A percentile compares a stretch with the other conserved stretches of the same genome.
Evolutionary conservation across 2,888 invertebrate genomes (phyloP).

Genomic region (Stramonita haemastoma): DNA sequence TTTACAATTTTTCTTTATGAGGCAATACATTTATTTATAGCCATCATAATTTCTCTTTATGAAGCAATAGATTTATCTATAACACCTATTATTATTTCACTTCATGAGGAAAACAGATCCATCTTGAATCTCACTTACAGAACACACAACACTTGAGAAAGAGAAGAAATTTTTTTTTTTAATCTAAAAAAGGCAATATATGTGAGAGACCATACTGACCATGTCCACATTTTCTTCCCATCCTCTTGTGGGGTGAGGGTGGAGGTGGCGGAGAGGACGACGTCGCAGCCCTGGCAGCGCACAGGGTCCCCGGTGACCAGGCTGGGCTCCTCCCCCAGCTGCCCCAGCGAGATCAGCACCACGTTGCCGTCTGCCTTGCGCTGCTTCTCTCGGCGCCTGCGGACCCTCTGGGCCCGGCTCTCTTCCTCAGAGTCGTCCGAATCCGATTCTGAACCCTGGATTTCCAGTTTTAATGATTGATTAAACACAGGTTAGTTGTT

Average conservation of each 20-base stretch:
- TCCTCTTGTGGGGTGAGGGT: conserved; percentile 50
- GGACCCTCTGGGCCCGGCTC: not conserved
- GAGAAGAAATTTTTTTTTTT: too few relatives aligned
- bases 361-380: conserved; percentile 66
- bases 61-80: too few relatives aligned
- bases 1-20: too few relatives aligned
- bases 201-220: conserved; percentile 51
- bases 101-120: too few relatives aligned
- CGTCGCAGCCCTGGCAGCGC: conserved; percentile 61
- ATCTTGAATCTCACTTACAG: too few relatives aligned
- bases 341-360: conserved; percentile 62
- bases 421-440: not conserved
- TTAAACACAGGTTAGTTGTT: too few relatives aligned
- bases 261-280: conserved; percentile 64
- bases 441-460: too few relatives aligned
- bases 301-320: conserved; percentile 68
- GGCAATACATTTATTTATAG: too few relatives aligned
- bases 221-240: conserved; percentile 61
- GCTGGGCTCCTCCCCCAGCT: conserved; percentile 61
- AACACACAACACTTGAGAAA: too few relatives aligned
- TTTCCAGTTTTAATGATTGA: too few relatives aligned
- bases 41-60: too few relatives aligned
- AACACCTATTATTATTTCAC: too few relatives aligned
- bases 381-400: conserved; percentile 38
- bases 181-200: not conserved